Base-by-base conservation (phyloP, 92 coral and sea anemone genomes). In the Paramuricea clavata region DNA sequence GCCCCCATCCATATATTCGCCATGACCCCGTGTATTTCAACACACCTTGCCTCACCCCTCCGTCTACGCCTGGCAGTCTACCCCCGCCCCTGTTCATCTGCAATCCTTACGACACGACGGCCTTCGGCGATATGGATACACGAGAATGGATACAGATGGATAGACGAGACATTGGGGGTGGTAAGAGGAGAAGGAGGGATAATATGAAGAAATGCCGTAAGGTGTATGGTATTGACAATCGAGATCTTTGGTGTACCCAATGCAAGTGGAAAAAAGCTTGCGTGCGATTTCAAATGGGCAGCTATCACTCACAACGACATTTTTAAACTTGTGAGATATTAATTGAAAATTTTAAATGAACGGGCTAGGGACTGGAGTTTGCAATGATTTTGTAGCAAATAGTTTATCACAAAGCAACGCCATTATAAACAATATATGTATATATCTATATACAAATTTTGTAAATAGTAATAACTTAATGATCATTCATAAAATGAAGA, bases 261-360 rank as follows among this genome's bases (percentile, higher is more conserved):
- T 97, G 99, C 81, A 87, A 95, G 13, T 97, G 99, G 99, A 97
- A 97, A 34, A 97, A 97, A 60, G 99, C 99, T 22, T 97, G 99
- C 69, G 92, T 93, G 12, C 93, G 99, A 70, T 97, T 97, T 83
- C 85, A 91, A 10, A 28, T 65, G 0, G 36, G 0, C 0, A 65
- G 28, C 72, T 26, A 65, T 19, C 12, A 39, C n/a, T n/a, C n/a
- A 23, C 62, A 54, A 21, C 62, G 62, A 21, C 62, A 54, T 54
- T 54, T 54, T 21, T 54, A 54, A n/a, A n/a, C n/a, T n/a, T n/a
- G n/a, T n/a, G n/a, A n/a, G n/a, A n/a, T n/a, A n/a, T n/a, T n/a
- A n/a, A n/a, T n/a, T n/a, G n/a, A n/a, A n/a, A n/a, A n/a, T n/a
- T n/a, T n/a, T n/a, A n/a, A n/a, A n/a, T n/a, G n/a, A n/a, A n/a